Percentiles rank a stretch among this genome's conserved stretches.
Evolutionary conservation across 1,140 invertebrate genomes (phyloP).

Genomic region (Cecropterus lyciades): DNA sequence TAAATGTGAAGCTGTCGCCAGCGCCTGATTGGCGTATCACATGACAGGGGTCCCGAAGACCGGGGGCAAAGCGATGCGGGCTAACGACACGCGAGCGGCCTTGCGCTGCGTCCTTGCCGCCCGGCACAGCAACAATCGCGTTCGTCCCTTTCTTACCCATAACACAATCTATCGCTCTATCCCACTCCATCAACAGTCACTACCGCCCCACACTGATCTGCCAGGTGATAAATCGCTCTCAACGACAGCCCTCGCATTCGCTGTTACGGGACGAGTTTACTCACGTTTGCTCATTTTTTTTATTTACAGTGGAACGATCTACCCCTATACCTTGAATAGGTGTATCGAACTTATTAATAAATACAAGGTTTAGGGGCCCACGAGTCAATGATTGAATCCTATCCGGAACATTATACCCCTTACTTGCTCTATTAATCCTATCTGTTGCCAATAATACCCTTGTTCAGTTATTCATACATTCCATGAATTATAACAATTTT

Average conservation of each 20-base stretch:
- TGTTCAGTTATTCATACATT: no score
- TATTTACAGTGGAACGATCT: constrained; percentile 63
- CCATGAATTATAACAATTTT: no score
- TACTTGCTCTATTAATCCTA: not conserved
- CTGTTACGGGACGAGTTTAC: constrained; percentile 64
- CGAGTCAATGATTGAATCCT: not conserved
- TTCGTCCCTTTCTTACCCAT: constrained; percentile 41
- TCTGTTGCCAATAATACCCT: not conserved
- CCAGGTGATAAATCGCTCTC: constrained; percentile 69
- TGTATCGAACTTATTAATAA: constrained; percentile 68
- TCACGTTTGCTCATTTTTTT: constrained; percentile 56
- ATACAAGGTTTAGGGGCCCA: constrained; percentile 47
- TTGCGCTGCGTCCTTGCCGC: constrained; percentile 71
- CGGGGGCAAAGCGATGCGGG: constrained; percentile 47
- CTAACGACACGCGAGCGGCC: constrained; percentile 66
- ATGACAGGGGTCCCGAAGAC: constrained; percentile 49
- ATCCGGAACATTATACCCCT: not conserved
- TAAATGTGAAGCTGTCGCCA: constrained; percentile 37
- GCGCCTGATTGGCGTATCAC: constrained; percentile 49
- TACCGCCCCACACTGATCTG: constrained; percentile 61
- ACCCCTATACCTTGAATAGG: constrained; percentile 43
- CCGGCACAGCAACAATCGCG: constrained; percentile 48
- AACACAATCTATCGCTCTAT: constrained; percentile 41
- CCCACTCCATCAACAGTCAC: constrained; percentile 46
- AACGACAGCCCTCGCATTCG: constrained; percentile 65